Percentiles rank a stretch among this genome's conserved stretches.
These are phyloP conservation scores for Caenorhabditis brenneri DNA, from an alignment of 1,140 invertebrate genomes.

Conservation along the genomic window DNA sequence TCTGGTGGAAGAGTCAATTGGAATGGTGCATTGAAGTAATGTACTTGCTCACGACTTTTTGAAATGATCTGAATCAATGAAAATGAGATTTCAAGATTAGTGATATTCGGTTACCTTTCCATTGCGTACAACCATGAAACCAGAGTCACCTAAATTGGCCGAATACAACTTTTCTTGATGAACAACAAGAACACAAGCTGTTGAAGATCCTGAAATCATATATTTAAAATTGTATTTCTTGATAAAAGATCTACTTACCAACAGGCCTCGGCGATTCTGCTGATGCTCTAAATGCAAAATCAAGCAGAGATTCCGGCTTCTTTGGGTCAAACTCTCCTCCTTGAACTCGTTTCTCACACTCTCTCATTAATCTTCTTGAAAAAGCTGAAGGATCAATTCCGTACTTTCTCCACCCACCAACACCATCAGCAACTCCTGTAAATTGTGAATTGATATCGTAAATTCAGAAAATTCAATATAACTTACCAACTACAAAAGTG, in stretches of 20 bases:
- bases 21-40: slow-evolving; percentile 98
- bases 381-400: slow-evolving; percentile 97
- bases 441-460: slow-evolving; percentile 56
- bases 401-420: slow-evolving; percentile 94
- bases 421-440: slow-evolving; percentile 93
- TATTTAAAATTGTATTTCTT: background rate
- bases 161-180: slow-evolving; percentile 89
- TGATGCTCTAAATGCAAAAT: slow-evolving; percentile 77
- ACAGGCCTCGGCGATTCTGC: slow-evolving; percentile 47
- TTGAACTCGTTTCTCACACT: slow-evolving; percentile 87
- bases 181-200: slow-evolving; percentile 91
- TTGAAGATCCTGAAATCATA: slow-evolving; percentile 82
- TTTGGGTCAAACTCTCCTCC: slow-evolving; percentile 82
- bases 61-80: slow-evolving; percentile 79
- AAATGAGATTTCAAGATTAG: background rate
- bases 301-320: slow-evolving; percentile 84
- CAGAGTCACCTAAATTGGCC: slow-evolving; percentile 97
- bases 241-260: background rate
- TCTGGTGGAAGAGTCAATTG: slow-evolving; percentile 91
- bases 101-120: slow-evolving; percentile 62
- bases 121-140: slow-evolving; percentile 87
- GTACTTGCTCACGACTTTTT: slow-evolving; percentile 91
- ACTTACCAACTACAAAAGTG: slow-evolving; percentile 88
- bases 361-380: slow-evolving; percentile 87
- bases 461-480: background rate